Base-by-base conservation (phyloP, 2,113 vertebrate species). In the Indri indri region DNA sequence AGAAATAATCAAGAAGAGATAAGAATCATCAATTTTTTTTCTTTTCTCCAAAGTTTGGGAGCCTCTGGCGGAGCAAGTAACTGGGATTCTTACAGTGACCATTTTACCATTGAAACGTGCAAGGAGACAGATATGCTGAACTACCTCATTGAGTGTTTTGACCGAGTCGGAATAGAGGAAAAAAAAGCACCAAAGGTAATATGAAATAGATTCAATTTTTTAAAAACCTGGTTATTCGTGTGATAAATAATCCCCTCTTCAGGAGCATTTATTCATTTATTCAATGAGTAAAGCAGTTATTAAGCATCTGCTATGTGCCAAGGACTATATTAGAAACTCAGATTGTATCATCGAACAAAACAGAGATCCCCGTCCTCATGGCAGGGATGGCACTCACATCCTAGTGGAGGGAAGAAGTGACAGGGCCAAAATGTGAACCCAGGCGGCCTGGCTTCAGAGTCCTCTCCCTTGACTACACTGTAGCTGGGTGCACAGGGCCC, bases 131-230 rank as follows among this genome's bases (percentile, higher is more conserved):
- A 99, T 98, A 99, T 99, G 99, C 99, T 99, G 98, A 99, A 99
- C 99, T 99, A 99, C 99, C 99, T 99, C 99, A 99, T 99, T 54
- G 99, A 99, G 99, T 99, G 99, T 98, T 99, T 99, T 98, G 99
- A 99, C 98, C 99, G 99, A 97, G 99, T 99, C 98, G 99, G 99
- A 98, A 99, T 99, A 98, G 99, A 99, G 98, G 99, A 99, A 98
- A 99, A 99, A 96, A 99, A 99, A 99, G 99, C 99, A 98, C 99
- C 99, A 98, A 99, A 99, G 99, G 99, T 99, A 98, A 12, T 0
- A 16, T n/a, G 42, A 83, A 50, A 10, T 40, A 23, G 40, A 54
- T 8, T 30, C 47, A 25, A 4, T 45, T 68, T 47, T 22, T 74
- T 18, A 2, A 73, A 77, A 18, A 6, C 9, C 37, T 76, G 13